These are phyloP conservation scores for Schizaphis graminum DNA, from an alignment of 2,888 invertebrate species.

Conservation along the genomic window DNA sequence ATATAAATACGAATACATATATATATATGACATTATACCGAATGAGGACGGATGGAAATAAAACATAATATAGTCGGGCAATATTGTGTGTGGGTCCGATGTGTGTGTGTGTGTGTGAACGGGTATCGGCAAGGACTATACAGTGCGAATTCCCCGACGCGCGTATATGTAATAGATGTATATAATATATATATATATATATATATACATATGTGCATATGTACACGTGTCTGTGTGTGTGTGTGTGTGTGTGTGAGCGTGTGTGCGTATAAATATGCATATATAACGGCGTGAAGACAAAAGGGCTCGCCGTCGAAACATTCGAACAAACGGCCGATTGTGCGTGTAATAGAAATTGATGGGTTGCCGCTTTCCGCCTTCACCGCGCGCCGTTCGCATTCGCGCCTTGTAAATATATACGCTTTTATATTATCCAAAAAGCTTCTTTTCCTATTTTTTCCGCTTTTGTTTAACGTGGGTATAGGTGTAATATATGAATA, in stretches of 20 bases:
- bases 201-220: not conserved
- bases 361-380: constrained; percentile 40
- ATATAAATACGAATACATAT: not conserved
- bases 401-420: constrained; percentile 18
- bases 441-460: not conserved
- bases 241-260: too few species aligned
- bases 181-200: not conserved
- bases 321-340: constrained; percentile 60
- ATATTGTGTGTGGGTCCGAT: not conserved
- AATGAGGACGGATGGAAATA: constrained; percentile 12
- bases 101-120: too few species aligned
- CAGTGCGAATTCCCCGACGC: not conserved
- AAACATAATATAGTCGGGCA: not conserved
- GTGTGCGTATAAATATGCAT: not conserved
- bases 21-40: not conserved
- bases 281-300: constrained; percentile 23
- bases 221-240: not conserved
- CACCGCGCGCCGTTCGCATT: not conserved
- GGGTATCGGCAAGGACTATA: not conserved
- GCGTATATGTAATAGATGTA: not conserved
- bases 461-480: not conserved
- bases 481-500: not conserved
- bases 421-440: constrained; percentile 38
- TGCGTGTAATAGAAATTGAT: constrained; percentile 63
- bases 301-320: constrained; percentile 33